Percentiles rank a stretch among this genome's conserved stretches.
These are phyloP conservation scores for Hyposoter dolosus DNA, from an alignment of 2,888 invertebrate genomes.

Conservation along the genomic window DNA sequence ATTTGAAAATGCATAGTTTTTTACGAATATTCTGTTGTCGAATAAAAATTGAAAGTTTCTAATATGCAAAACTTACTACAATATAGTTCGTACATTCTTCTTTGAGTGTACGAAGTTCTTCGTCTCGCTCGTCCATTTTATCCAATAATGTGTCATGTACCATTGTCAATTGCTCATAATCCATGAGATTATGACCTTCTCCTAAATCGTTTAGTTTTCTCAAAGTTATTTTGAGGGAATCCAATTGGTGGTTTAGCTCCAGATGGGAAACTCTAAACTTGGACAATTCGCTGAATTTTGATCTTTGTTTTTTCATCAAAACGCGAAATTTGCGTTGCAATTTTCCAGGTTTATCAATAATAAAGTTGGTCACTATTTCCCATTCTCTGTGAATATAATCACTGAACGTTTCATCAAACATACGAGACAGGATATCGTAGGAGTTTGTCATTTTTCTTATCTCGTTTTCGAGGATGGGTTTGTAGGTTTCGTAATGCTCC, in stretches of 20 bases:
- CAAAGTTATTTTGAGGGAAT: slow-evolving; percentile 43
- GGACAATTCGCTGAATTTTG: slow-evolving; percentile 54
- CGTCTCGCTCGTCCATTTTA: slow-evolving; percentile 70
- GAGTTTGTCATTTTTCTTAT: slow-evolving; percentile 30
- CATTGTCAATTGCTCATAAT: slow-evolving; percentile 70
- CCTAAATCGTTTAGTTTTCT: slow-evolving; percentile 65
- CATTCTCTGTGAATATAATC: slow-evolving; percentile 58
- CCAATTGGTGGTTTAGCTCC: slow-evolving; percentile 56
- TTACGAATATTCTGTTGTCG: background rate
- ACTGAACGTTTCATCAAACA: slow-evolving; percentile 56
- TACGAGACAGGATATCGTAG: slow-evolving; percentile 32
- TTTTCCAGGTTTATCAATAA: slow-evolving; percentile 28
- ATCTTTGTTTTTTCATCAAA: slow-evolving; percentile 64
- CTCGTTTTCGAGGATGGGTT: slow-evolving; percentile 33
- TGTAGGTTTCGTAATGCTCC: slow-evolving; percentile 38
- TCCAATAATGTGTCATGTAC: slow-evolving; percentile 61
- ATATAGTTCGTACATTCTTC: slow-evolving; percentile 61
- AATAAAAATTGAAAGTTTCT: background rate
- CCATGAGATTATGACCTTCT: slow-evolving; percentile 67
- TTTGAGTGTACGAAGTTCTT: slow-evolving; percentile 62
- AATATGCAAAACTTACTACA: slow-evolving; percentile 57
- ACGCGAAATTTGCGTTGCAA: slow-evolving; percentile 11
- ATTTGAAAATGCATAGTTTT: background rate
- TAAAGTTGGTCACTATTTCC: slow-evolving; percentile 53
- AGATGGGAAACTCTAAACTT: slow-evolving; percentile 66